Percentiles rank a stretch among this genome's conserved stretches.
Evolutionary conservation across 2,113 vertebrate species (phyloP).

Genomic region (Halcyon senegalensis): DNA sequence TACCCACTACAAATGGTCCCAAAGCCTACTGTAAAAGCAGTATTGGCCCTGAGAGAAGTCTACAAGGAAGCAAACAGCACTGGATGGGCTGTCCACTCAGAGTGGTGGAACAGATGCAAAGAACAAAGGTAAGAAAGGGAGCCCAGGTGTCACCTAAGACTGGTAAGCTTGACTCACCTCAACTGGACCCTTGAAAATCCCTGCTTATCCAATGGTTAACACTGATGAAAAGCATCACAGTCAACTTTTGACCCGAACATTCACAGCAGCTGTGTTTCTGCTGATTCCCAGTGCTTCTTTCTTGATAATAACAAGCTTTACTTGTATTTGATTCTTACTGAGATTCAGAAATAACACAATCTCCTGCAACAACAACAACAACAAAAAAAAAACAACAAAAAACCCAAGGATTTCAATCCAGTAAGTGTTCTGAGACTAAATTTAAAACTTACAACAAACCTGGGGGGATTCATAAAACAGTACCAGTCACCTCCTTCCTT

Average conservation of each 20-base stretch:
- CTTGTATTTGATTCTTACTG: neutral
- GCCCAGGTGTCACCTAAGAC: too few relatives aligned
- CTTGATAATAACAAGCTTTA: neutral
- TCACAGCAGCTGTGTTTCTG: neutral
- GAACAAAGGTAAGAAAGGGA: neutral
- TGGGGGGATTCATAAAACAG: neutral
- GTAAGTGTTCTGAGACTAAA: neutral
- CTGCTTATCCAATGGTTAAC: neutral
- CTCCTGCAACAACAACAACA: neutral
- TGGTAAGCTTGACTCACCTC: neutral
- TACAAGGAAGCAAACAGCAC: neutral
- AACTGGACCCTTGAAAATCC: neutral
- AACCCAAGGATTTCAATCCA: neutral
- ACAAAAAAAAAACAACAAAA: neutral
- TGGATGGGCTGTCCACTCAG: neutral
- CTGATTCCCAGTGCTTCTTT: neutral
- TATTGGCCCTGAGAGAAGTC: accelerated
- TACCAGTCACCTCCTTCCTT: neutral
- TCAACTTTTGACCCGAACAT: neutral
- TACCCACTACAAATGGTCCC: neutral
- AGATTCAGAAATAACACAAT: neutral
- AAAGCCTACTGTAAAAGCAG: neutral
- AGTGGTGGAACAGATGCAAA: neutral
- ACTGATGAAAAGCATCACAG: neutral
- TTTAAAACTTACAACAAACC: neutral